phyloP scores from a whole-genome alignment of 2,888 invertebrate species.

The Rhopalosiphum nymphaeae region DNA sequence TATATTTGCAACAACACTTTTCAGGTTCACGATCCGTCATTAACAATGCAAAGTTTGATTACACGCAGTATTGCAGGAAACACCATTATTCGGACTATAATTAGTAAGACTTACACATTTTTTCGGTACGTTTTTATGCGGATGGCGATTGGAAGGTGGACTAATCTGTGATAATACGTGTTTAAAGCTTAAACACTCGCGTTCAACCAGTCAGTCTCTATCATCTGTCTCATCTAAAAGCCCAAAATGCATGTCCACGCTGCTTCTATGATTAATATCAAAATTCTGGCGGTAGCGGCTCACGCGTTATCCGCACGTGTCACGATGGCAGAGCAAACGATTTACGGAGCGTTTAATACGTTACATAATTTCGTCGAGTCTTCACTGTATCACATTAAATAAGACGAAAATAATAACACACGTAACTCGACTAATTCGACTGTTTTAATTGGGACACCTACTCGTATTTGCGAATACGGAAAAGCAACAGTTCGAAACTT shows the following conservation, averaged over 20 bases:
- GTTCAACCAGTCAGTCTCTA: neutral
- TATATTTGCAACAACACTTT: neutral
- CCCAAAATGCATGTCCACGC: neutral
- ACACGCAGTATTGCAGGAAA: neutral
- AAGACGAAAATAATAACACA: neutral
- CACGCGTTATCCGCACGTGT: neutral
- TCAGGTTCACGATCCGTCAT: neutral
- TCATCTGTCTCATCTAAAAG: neutral
- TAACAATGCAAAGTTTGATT: neutral
- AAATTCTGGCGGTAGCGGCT: neutral
- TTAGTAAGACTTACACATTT: neutral
- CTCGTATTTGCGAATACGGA: neutral
- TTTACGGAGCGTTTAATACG: neutral
- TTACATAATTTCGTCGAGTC: neutral
- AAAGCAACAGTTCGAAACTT: neutral
- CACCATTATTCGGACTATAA: neutral
- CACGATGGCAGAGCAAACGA: neutral
- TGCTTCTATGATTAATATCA: neutral
- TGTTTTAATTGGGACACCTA: neutral
- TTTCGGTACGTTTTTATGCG: neutral
- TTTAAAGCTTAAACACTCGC: neutral
- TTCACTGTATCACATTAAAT: neutral
- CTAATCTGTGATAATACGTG: neutral
- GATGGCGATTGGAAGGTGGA: neutral
- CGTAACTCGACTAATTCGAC: neutral